Evolutionary conservation across 2,797 vertebrate genomes (phyloP), one percentile per base, ranked within the genome.

Genomic region (Oryzias sinensis): DNA sequence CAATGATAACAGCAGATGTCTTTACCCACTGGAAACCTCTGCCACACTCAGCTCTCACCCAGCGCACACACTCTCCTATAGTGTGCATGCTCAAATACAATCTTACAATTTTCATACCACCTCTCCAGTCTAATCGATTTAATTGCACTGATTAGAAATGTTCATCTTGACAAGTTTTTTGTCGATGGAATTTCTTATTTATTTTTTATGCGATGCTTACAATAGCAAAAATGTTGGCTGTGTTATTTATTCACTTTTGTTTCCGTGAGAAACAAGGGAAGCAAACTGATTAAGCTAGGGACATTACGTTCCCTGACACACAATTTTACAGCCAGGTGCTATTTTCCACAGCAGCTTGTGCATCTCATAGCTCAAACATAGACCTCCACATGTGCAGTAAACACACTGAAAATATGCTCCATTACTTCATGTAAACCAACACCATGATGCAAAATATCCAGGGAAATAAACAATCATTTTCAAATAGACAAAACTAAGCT

Each of bases 61-160:
- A 47, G 56, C 64, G 70, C 56, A 66, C 69, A 63, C 52, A 49
- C 57, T 41, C 68, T 22, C 1, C 53, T 40, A 65, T 25, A 29
- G 40, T 44, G 44, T 40, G 40, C 25, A 22, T 45, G 27, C 53
- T 67, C 43, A 51, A 59, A 56, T 56, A 40, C 48, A 66, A 59
- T 62, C 27, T 44, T 52, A 3, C 11, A 44, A 48, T 63, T 71
- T 74, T 66, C 62, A 17, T 45, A 54, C 46, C 37, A 50, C 14
- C 48, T 44, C 33, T 61, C 56, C 51, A n/a, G 43, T 49, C 49
- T 73, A 61, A 46, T 68, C 52, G 52, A 71, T 77, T 70, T 75
- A 71, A 74, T 82, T 65, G 49, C 64, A 22, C 57, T 76, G 76
- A 81, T 84, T 68, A 54, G 17, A 49, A 53, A 15, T 27, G 61